Percentiles rank a stretch among this genome's conserved stretches.
Evolutionary conservation across 2,797 vertebrate species (phyloP).

Genomic region (Antennarius maculatus): DNA sequence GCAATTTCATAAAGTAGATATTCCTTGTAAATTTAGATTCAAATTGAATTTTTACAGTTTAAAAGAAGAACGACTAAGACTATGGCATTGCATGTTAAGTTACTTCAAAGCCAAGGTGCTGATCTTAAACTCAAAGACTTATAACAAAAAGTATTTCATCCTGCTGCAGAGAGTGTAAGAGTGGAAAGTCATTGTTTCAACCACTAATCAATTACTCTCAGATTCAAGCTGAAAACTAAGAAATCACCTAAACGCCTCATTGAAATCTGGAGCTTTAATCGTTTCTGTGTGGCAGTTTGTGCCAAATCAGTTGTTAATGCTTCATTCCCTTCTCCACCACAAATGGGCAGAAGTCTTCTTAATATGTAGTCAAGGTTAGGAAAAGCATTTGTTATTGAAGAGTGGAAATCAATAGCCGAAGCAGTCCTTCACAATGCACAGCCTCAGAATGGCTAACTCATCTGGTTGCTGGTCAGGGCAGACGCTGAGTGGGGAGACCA

Average conservation of each 20-base stretch:
- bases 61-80: not conserved
- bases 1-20: not conserved
- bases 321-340: conserved; percentile 48
- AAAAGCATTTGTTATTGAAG: conserved; percentile 67
- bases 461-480: conserved; percentile 20
- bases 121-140: not conserved
- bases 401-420: conserved; percentile 73
- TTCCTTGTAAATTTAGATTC: conserved; percentile 1
- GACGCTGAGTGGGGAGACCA: not conserved
- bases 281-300: conserved; percentile 55
- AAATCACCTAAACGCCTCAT: conserved; percentile 54
- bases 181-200: conserved; percentile 13
- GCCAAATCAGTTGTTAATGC: conserved; percentile 65
- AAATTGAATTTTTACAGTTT: not conserved
- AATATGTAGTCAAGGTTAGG: conserved; percentile 71
- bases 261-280: conserved; percentile 57
- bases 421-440: conserved; percentile 55
- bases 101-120: not conserved
- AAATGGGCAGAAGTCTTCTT: conserved; percentile 54
- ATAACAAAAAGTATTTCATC: not conserved
- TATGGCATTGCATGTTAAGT: not conserved
- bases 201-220: conserved; percentile 56
- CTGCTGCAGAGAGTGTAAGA: conserved; percentile 1
- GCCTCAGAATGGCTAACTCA: conserved; percentile 57
- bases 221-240: conserved; percentile 35